Evolutionary conservation across 2,797 vertebrate genomes (phyloP).

Genomic region (Momotus momota): DNA sequence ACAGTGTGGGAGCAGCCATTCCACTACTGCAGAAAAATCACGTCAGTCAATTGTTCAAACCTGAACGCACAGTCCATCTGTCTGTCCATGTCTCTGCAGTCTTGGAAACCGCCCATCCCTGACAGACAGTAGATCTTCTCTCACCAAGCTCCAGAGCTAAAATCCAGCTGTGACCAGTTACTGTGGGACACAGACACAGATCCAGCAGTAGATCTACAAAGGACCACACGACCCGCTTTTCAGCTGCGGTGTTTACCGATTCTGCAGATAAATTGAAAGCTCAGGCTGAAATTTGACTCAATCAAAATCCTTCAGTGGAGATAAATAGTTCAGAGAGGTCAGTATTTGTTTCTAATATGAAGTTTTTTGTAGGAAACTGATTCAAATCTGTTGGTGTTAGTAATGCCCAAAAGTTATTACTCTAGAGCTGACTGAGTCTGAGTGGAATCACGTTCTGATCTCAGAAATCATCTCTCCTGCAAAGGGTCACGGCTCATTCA

Average conservation of each 20-base stretch:
- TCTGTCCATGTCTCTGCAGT: not conserved
- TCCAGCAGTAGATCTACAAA: not conserved
- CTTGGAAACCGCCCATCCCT: not conserved
- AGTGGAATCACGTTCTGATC: not conserved
- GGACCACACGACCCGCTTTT: fast-evolving
- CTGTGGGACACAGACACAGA: not conserved
- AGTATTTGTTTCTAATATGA: not conserved
- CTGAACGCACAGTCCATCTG: fast-evolving
- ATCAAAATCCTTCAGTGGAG: not conserved
- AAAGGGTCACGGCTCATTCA: not conserved
- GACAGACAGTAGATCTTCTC: not conserved
- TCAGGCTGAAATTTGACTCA: not conserved
- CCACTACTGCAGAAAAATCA: not conserved
- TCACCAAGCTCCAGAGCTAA: not conserved
- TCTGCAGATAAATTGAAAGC: not conserved
- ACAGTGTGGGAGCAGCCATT: fast-evolving
- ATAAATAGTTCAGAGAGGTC: not conserved
- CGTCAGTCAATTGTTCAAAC: not conserved
- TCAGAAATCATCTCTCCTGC: not conserved
- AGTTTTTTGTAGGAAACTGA: not conserved
- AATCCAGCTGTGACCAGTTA: not conserved
- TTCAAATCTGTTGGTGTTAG: not conserved
- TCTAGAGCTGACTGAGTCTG: not conserved
- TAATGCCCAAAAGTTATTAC: not conserved
- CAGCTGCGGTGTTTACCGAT: fast-evolving